Evolutionary conservation across 1,140 invertebrate genomes (phyloP).

Genomic region (Neodiprion fabricii): DNA sequence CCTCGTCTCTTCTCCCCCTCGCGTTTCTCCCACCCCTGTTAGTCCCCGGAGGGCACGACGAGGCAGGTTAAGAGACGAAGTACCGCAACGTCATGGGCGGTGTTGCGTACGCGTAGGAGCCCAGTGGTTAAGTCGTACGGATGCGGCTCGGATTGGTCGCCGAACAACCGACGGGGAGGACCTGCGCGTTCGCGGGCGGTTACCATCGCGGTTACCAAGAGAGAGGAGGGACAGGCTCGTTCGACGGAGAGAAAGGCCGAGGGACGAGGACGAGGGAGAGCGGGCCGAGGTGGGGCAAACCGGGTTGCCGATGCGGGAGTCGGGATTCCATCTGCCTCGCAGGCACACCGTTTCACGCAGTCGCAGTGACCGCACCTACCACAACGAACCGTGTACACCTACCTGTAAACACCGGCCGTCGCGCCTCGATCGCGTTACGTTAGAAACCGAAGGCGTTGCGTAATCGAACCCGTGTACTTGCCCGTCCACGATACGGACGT

Average conservation of each 20-base stretch:
- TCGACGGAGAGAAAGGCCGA: too few species aligned
- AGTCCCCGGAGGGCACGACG: background rate
- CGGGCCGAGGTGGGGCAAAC: slow-evolving; percentile 15
- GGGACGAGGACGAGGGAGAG: too few species aligned
- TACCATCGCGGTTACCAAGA: background rate
- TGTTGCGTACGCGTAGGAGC: background rate
- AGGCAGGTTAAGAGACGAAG: background rate
- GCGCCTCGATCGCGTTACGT: too few species aligned
- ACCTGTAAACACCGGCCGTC: too few species aligned
- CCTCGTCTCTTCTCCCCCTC: background rate
- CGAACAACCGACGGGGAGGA: background rate
- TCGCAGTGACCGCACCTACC: slow-evolving; percentile 49
- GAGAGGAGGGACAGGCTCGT: too few species aligned
- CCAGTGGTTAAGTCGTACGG: background rate
- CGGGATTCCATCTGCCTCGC: slow-evolving; percentile 29
- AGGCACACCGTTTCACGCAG: slow-evolving; percentile 55
- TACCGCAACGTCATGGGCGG: background rate
- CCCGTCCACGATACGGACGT: too few species aligned
- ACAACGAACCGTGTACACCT: too few species aligned
- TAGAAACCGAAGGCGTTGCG: too few species aligned
- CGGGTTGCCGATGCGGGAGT: slow-evolving; percentile 27
- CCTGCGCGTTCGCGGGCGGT: slow-evolving; percentile 3
- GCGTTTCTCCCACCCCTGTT: too few species aligned
- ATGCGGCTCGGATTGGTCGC: background rate
- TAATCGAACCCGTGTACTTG: too few species aligned